Base-by-base conservation (phyloP, 2,888 invertebrate genomes). In the Cacoxenus indagator region DNA sequence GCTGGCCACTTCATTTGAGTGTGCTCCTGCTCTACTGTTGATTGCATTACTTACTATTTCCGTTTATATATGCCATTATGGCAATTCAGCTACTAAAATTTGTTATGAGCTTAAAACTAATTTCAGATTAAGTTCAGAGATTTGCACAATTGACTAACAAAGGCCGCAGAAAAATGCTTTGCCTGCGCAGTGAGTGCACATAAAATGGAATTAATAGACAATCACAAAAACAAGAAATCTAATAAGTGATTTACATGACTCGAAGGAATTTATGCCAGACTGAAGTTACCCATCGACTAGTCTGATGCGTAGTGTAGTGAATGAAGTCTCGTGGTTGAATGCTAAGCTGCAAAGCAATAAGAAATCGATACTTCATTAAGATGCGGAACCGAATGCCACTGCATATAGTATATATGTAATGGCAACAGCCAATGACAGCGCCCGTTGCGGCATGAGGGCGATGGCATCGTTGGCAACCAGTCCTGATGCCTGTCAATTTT, bases 171-270 rank as follows among this genome's bases (percentile, higher is more conserved):
- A 65, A 67, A 64, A 74, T 73, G 74, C 71, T 76, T 71, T 71
- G 75, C 70, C 69, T 71, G 22, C 27, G 11, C 75, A 73, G 54
- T 67, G 48, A 64, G 31, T 2, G 48, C 51, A 43, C 29, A 19
- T 22, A 45, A 27, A 46, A 59, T 48, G 54, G 46, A 68, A 5
- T 55, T 14, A 68, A 62, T 17, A 57, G 17, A 24, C 45, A 51
- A 66, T 61, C 57, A 54, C 57, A 54, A 37, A 61, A 61, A 43
- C 37, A 61, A 43, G 17, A 61, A 70, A 70, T 78, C 73, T 82
- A 83, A 83, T 81, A 81, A 81, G 80, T 81, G 80, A 81, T 83
- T 81, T 81, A 81, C 80, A 81, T 81, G 80, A 83, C 83, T 83
- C 80, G 74, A 70, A 79, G 80, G 83, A 83, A 83, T 83, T 79